phyloP scores from a whole-genome alignment of 2,113 vertebrate species.

The Passer domesticus region DNA sequence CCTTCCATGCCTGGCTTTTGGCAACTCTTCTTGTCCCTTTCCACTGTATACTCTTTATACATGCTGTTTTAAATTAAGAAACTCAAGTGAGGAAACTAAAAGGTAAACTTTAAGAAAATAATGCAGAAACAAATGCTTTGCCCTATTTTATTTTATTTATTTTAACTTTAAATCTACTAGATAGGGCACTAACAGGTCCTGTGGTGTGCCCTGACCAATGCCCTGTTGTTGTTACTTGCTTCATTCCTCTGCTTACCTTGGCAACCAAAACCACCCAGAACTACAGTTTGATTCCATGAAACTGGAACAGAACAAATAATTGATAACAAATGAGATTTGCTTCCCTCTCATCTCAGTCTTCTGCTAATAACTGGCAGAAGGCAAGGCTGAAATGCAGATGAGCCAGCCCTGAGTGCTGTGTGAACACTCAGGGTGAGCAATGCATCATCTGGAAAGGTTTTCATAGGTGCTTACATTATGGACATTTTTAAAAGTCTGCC shows the following conservation, averaged over 20 bases:
- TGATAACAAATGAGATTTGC: slow-evolving; percentile 28
- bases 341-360: neutral
- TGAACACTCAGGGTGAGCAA: neutral
- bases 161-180: neutral
- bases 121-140: slow-evolving; percentile 27
- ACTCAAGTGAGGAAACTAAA: slow-evolving; percentile 45
- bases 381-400: neutral
- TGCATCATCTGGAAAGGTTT: neutral
- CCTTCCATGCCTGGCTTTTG: slow-evolving; percentile 67
- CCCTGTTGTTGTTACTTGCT: neutral
- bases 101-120: slow-evolving; percentile 54
- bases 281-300: neutral
- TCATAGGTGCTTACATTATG: slow-evolving; percentile 3
- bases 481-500: neutral
- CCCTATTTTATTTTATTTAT: neutral
- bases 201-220: neutral
- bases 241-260: neutral
- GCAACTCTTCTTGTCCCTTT: slow-evolving; percentile 64
- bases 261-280: neutral
- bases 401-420: neutral
- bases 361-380: neutral
- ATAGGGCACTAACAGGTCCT: neutral
- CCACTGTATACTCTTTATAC: slow-evolving; percentile 62
- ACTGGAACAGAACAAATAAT: slow-evolving; percentile 38
- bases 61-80: slow-evolving; percentile 67